A percentile compares a stretch with the other conserved stretches of the same genome.
phyloP scores from a whole-genome alignment of 2,888 invertebrate genomes.

The Ctenicera cuprea region DNA sequence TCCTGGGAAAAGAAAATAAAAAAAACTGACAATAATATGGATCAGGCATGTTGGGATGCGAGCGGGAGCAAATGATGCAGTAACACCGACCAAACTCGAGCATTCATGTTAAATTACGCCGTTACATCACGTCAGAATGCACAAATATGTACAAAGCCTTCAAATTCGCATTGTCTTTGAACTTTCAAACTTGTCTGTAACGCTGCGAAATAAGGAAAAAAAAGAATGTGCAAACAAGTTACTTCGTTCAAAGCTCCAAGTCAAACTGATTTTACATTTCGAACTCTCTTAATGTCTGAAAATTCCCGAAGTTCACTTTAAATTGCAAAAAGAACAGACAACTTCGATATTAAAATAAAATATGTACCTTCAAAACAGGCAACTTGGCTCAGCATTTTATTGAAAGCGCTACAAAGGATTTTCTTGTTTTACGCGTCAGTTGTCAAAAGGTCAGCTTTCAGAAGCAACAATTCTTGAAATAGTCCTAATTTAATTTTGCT shows the following conservation, averaged over 20 bases:
- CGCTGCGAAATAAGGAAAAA: not conserved
- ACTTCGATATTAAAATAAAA: constrained; percentile 23
- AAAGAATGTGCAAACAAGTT: not conserved
- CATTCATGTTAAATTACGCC: too few species aligned
- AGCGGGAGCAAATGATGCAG: too few species aligned
- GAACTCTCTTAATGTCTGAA: not conserved
- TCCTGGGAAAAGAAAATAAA: too few species aligned
- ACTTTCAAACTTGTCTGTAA: too few species aligned
- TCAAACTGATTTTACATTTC: constrained; percentile 9
- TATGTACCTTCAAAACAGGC: constrained; percentile 13
- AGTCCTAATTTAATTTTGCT: constrained; percentile 50
- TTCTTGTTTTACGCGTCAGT: constrained; percentile 45
- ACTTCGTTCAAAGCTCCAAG: not conserved
- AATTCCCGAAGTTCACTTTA: constrained; percentile 15
- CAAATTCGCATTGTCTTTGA: too few species aligned
- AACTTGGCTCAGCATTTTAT: constrained; percentile 31
- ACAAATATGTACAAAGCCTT: too few species aligned
- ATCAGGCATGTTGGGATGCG: too few species aligned
- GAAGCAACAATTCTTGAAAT: constrained; percentile 48
- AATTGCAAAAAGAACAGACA: constrained; percentile 10
- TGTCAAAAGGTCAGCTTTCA: constrained; percentile 45
- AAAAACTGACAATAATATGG: too few species aligned
- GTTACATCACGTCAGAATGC: too few species aligned
- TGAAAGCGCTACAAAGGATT: constrained; percentile 40
- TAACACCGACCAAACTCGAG: too few species aligned